These are phyloP conservation scores for Botia almorhae DNA, from an alignment of 2,797 vertebrate species.

Conservation along the genomic window DNA sequence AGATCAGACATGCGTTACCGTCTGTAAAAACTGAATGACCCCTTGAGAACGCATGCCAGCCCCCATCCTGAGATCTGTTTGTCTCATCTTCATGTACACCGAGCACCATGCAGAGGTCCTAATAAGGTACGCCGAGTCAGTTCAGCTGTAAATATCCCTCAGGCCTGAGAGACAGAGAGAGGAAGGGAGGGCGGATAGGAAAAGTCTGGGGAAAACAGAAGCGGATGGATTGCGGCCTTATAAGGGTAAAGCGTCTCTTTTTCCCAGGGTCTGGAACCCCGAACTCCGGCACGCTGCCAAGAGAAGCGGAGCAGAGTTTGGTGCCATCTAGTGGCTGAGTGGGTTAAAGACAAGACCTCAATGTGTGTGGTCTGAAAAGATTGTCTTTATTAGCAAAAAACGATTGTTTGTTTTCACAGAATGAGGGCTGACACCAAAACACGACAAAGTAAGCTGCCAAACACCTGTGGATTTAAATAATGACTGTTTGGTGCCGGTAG, in stretches of 20 bases:
- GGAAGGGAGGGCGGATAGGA: constrained; percentile 67
- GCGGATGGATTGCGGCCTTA: constrained; percentile 84
- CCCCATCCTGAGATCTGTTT: constrained; percentile 71
- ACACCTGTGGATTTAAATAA: no score
- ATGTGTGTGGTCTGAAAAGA: background rate
- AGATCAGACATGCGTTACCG: constrained; percentile 24
- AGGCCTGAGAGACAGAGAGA: constrained; percentile 79
- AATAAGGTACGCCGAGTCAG: constrained; percentile 81
- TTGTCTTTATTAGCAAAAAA: no score
- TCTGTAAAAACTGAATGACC: constrained; percentile 30
- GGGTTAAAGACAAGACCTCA: constrained; percentile 16
- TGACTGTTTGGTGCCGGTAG: no score
- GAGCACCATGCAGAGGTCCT: constrained; percentile 80
- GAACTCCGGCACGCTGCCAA: constrained; percentile 75
- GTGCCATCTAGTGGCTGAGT: constrained; percentile 69
- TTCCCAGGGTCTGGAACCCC: constrained; percentile 81
- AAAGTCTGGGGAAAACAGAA: constrained; percentile 79
- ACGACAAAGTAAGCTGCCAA: no score
- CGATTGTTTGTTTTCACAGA: no score
- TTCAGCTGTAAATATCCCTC: constrained; percentile 83
- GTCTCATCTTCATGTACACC: constrained; percentile 69
- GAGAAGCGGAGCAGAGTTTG: constrained; percentile 55
- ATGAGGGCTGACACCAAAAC: no score
- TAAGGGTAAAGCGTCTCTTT: constrained; percentile 83
- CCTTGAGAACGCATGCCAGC: constrained; percentile 40